Evolutionary conservation across 1,140 invertebrate genomes (phyloP), one percentile per base, ranked within the genome.

Genomic region (Trachymyrmex septentrionalis): DNA sequence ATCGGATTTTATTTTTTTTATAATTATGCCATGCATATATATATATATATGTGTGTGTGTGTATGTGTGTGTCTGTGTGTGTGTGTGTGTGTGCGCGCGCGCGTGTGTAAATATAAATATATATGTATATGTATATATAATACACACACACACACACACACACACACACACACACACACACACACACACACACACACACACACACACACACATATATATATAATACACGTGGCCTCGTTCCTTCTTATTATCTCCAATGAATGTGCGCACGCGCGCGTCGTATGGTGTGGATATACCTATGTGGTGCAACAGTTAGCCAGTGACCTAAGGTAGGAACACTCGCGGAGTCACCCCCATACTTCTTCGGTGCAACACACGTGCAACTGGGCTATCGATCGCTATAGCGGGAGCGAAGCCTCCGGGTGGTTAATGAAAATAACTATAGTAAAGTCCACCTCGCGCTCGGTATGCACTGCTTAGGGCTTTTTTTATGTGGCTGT

Each of bases 341-440:
- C 88, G 90, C 89, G 82, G 87, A 86, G 75, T 82, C 88, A 92
- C 88, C 90, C 91, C 72, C 87, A 88, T 89, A 85, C 92, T 92
- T 75, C 69, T 84, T 94, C 93, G 92, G 92, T 93, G 91, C 92
- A 87, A 92, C 92, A 92, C 93, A 94, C 93, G 92, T 94, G 93
- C 93, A 94, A 95, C 93, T 95, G 94, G 93, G 93, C 94, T 95
- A 95, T 95, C 94, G 94, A 94, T 95, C 88, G 88, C 24, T 91
- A 86, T 92, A 91, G 89, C 81, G 86, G 88, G 91, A 92, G 91
- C 88, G 92, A 93, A 93, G 92, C 92, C 69, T 92, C 93, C 84
- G 91, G 91, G 77, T 90, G 92, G 87, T 95, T 94, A 94, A 94
- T 94, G 92, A 93, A 92, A 94, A 94, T 93, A 94, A 93, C 90